A percentile compares a stretch with the other conserved stretches of the same genome.
phyloP scores from a whole-genome alignment of 2,888 invertebrate species.

The Xestia sexstrigata region DNA sequence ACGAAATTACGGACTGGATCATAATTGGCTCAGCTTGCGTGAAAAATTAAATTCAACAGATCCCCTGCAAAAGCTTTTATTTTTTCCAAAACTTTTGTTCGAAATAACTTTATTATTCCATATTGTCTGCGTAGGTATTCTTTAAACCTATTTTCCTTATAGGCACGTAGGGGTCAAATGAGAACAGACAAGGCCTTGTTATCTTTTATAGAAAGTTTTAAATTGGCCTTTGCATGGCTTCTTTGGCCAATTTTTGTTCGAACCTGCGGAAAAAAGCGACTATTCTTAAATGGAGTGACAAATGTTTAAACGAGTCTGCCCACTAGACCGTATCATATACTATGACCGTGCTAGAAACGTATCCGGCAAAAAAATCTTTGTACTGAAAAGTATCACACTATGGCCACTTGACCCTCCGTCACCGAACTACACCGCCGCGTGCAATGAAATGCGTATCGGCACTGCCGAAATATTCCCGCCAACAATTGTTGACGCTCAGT shows the following conservation, averaged over 20 bases:
- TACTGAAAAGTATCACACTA: too few species aligned
- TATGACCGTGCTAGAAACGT: too few species aligned
- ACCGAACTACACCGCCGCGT: too few species aligned
- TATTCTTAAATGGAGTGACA: too few species aligned
- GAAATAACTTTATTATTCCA: slow-evolving; percentile 7
- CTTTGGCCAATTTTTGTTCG: not conserved
- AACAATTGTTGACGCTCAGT: too few species aligned
- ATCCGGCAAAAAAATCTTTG: too few species aligned
- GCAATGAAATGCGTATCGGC: too few species aligned
- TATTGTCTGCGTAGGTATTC: not conserved
- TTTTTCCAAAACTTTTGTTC: slow-evolving; percentile 27
- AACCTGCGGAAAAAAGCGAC: not conserved
- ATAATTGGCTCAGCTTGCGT: slow-evolving; percentile 40
- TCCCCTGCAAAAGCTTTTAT: slow-evolving; percentile 46
- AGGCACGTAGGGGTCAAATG: not conserved
- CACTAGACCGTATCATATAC: too few species aligned
- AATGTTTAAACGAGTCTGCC: too few species aligned
- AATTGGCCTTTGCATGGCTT: not conserved
- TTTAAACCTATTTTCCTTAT: slow-evolving; percentile 2
- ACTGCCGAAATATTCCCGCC: too few species aligned
- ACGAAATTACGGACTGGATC: not conserved
- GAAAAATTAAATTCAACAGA: slow-evolving; percentile 53
- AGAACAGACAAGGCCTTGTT: not conserved
- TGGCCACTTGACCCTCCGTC: too few species aligned
- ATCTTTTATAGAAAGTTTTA: not conserved